A percentile compares a stretch with the other conserved stretches of the same genome.
phyloP scores from a whole-genome alignment of 2,113 vertebrate species.

The Corydoras maculifer region DNA sequence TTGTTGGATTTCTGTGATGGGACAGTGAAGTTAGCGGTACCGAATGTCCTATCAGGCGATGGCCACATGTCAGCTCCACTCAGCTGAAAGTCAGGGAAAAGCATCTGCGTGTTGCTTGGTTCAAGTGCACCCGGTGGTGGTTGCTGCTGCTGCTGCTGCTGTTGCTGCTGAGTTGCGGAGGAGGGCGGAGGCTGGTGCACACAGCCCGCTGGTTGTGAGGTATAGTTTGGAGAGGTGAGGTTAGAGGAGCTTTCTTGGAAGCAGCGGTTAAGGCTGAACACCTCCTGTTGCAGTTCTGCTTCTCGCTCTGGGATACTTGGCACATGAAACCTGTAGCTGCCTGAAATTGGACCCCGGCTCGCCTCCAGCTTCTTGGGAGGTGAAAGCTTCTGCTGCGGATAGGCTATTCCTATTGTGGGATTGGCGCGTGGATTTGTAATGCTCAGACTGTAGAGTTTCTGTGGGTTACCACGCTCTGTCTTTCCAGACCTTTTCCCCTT shows the following conservation, averaged over 20 bases:
- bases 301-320: constrained; percentile 70
- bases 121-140: constrained; percentile 56
- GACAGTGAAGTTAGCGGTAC: constrained; percentile 73
- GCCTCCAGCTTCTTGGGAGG: constrained; percentile 74
- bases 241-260: constrained; percentile 71
- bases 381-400: constrained; percentile 76
- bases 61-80: constrained; percentile 71
- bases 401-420: constrained; percentile 78
- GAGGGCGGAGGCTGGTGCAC: constrained; percentile 59
- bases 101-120: constrained; percentile 60
- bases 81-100: constrained; percentile 74
- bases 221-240: constrained; percentile 78
- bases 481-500: constrained; percentile 68
- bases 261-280: constrained; percentile 70
- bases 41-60: constrained; percentile 75
- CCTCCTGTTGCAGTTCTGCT: constrained; percentile 71
- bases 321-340: constrained; percentile 76
- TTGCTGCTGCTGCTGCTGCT: constrained; percentile 44
- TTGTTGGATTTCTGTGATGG: constrained; percentile 67
- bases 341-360: constrained; percentile 53
- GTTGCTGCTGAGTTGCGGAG: constrained; percentile 52
- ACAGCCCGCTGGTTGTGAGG: constrained; percentile 74
- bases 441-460: constrained; percentile 80
- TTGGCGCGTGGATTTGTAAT: constrained; percentile 70
- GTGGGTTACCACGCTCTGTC: constrained; percentile 70